phyloP scores from a whole-genome alignment of 2,797 vertebrate genomes.

The Poecilia wingei region DNA sequence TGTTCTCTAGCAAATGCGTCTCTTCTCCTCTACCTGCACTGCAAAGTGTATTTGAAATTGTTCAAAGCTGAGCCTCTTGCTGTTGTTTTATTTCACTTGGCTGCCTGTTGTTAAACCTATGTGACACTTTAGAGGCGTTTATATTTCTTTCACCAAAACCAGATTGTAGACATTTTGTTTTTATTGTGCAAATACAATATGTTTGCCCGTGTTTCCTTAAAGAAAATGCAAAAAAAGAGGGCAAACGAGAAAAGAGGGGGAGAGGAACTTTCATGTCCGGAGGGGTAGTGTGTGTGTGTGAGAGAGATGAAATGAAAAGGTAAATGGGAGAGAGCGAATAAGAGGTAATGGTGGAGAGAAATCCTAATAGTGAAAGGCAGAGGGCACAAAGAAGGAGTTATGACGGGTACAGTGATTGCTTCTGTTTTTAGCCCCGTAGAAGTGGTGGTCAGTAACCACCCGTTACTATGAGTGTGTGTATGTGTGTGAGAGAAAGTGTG shows the following conservation, averaged over 20 bases:
- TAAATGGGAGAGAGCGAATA: slow-evolving; percentile 53
- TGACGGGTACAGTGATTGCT: slow-evolving; percentile 75
- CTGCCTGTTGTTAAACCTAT: slow-evolving; percentile 10
- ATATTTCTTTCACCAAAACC: slow-evolving; percentile 19
- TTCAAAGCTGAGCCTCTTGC: slow-evolving; percentile 1
- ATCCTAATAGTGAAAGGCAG: slow-evolving; percentile 56
- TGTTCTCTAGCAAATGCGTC: slow-evolving; percentile 35
- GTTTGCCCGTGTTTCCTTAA: slow-evolving; percentile 5
- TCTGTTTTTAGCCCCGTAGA: slow-evolving; percentile 79
- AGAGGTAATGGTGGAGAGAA: slow-evolving; percentile 73
- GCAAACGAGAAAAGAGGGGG: slow-evolving; percentile 6
- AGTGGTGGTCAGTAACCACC: slow-evolving; percentile 76
- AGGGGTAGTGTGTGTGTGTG: slow-evolving; percentile 13
- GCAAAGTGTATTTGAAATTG: slow-evolving; percentile 8
- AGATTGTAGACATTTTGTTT: background rate
- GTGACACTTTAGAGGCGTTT: slow-evolving; percentile 38
- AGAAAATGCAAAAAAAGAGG: slow-evolving; percentile 16
- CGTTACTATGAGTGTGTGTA: slow-evolving; percentile 18
- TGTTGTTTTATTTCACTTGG: background rate
- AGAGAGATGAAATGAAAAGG: slow-evolving; percentile 47
- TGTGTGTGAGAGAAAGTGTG: slow-evolving; percentile 32
- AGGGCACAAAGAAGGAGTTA: slow-evolving; percentile 71
- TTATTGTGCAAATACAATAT: slow-evolving; percentile 9
- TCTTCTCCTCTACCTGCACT: slow-evolving; percentile 47
- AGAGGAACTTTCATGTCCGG: slow-evolving; percentile 47